These are phyloP conservation scores for Anguilla obscura DNA, from an alignment of 2,797 vertebrate species.

Conservation along the genomic window DNA sequence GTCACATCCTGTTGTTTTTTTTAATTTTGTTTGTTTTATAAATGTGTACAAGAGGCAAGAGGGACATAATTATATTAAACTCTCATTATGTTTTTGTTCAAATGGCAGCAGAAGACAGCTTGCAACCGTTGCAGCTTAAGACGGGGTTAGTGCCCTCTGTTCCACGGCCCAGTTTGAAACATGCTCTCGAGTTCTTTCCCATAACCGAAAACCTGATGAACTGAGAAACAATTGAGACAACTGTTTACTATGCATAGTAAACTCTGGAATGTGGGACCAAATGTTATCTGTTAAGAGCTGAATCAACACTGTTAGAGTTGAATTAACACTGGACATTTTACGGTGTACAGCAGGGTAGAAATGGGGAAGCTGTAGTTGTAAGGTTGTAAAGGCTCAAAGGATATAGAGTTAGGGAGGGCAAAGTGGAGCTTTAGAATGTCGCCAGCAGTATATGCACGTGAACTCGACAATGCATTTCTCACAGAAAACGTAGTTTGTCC, in stretches of 20 bases:
- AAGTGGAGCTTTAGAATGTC: too few species aligned
- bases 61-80: background rate
- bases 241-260: background rate
- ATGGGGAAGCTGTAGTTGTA: background rate
- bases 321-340: too few species aligned
- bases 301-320: too few species aligned
- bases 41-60: background rate
- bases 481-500: too few species aligned
- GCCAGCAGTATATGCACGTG: too few species aligned
- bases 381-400: background rate
- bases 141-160: background rate
- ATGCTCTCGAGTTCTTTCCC: background rate
- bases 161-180: background rate
- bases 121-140: background rate
- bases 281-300: too few species aligned
- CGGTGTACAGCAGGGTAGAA: background rate
- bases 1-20: background rate
- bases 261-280: too few species aligned
- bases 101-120: background rate
- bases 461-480: too few species aligned
- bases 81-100: background rate
- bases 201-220: background rate
- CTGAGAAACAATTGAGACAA: background rate
- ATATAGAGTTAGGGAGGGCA: too few species aligned
- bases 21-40: background rate